Base-by-base conservation (phyloP, 2,888 invertebrate species). In the Dione vanillae region DNA sequence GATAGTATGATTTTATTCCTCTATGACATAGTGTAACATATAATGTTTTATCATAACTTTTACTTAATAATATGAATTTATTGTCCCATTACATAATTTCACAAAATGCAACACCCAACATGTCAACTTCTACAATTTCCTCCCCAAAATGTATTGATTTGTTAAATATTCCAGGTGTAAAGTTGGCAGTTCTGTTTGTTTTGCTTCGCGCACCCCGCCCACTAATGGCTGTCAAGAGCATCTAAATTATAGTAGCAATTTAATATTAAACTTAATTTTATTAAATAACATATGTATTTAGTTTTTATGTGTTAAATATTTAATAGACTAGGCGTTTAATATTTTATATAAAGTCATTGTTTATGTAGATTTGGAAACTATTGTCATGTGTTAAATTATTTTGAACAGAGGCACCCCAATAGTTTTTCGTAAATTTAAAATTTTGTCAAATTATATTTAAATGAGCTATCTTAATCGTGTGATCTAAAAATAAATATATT, bases 151-250 rank as follows among this genome's bases (percentile, higher is more conserved):
- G 74, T 80, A 82, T 77, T 77, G 80, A 81, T 83, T 81, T 77
- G 74, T 35, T 67, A 67, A 51, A 69, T 65, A 65, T 43, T 61
- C 35, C 61, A 68, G 64, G 41, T 73, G 69, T 70, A 71, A 75
- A 66, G 86, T 87, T 90, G 88, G 86, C 74, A 82, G 77, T 69
- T 69, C 76, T 79, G 85, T 78, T 82, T 87, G 85, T 87, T 88
- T 87, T 86, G 85, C 80, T 84, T 82, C 79, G 80, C 82, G 82
- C 81, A 83, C 87, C 85, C 88, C 91, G 86, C 90, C 90, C 74
- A 71, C 67, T 72, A 73, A 76, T 87, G 86, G 85, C 87, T 86
- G 88, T 87, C 88, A 85, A 84, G 80, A 80, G 78, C 51, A 65
- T 64, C 40, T n/a, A n/a, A n/a, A n/a, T n/a, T 66, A 61, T 69